Conservation (phyloP, 2,888 invertebrate genomes). For the Drymonia ruficornis region DNA sequence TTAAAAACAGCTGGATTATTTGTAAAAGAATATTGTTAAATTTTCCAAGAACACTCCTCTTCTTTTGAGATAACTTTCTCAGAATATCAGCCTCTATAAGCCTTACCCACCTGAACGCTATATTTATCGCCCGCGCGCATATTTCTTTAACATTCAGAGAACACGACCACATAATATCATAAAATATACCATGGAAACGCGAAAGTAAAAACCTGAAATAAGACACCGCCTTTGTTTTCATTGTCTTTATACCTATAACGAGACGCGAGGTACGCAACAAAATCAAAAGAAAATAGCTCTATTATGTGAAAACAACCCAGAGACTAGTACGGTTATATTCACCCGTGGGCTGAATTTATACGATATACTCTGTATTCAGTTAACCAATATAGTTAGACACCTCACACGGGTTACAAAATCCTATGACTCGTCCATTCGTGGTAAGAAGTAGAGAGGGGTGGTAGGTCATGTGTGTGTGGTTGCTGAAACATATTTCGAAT, state of each 20-base stretch:
- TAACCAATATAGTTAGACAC: conserved; percentile 56
- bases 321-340: conserved; percentile 81
- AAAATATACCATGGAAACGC: conserved; percentile 59
- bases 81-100: conserved; percentile 8
- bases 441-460: conserved; percentile 13
- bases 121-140: conserved; percentile 31
- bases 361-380: conserved; percentile 76
- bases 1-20: not conserved
- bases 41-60: not conserved
- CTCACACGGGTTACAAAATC: conserved; percentile 34
- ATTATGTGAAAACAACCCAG: conserved; percentile 84
- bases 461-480: conserved; percentile 52
- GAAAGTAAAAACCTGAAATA: conserved; percentile 72
- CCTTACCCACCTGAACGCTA: conserved; percentile 15
- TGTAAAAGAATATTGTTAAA: not conserved
- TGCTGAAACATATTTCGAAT: conserved; percentile 77
- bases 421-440: conserved; percentile 15
- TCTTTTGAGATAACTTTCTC: not conserved
- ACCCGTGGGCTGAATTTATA: conserved; percentile 83
- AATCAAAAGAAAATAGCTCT: conserved; percentile 84
- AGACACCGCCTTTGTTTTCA: conserved; percentile 81
- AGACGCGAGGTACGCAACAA: conserved; percentile 74
- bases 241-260: conserved; percentile 79
- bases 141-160: conserved; percentile 45
- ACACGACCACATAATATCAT: conserved; percentile 50